These are phyloP conservation scores for Scaptomyza flava DNA, from an alignment of 2,888 invertebrate species.

Conservation along the genomic window DNA sequence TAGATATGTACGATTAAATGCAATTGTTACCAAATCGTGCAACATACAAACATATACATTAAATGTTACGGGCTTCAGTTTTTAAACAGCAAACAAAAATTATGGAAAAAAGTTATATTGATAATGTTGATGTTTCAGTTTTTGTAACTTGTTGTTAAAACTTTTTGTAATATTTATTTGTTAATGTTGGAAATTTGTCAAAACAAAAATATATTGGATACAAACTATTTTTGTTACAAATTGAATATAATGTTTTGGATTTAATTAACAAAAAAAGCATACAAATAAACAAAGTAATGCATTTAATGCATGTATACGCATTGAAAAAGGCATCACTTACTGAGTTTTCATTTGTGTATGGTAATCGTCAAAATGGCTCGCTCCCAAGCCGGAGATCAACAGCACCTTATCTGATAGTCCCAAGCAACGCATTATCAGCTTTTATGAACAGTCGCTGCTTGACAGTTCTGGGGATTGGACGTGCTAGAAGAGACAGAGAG, in stretches of 20 bases:
- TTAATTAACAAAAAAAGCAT: conserved; percentile 47
- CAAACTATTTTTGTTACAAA: conserved; percentile 69
- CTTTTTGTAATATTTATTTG: conserved; percentile 52
- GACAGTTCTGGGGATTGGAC: conserved; percentile 45
- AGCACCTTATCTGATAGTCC: conserved; percentile 31
- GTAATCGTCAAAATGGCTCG: background rate
- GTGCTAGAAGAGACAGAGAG: conserved; percentile 30
- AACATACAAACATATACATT: conserved; percentile 18
- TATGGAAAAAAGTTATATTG: conserved; percentile 31
- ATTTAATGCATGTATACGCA: conserved; percentile 43
- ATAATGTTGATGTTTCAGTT: conserved; percentile 28
- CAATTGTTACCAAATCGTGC: conserved; percentile 63
- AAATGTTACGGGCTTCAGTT: conserved; percentile 52
- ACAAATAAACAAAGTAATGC: conserved; percentile 49
- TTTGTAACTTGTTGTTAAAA: conserved; percentile 43
- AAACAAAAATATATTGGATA: conserved; percentile 19
- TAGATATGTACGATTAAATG: conserved; percentile 26
- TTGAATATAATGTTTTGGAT: conserved; percentile 62
- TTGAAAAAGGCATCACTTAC: conserved; percentile 9
- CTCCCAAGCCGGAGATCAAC: background rate
- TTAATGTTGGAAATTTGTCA: conserved; percentile 53
- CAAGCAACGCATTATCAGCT: conserved; percentile 43
- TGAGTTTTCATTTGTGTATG: conserved; percentile 18
- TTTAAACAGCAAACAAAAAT: conserved; percentile 8
- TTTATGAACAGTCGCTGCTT: conserved; percentile 46